Conservation (phyloP, 37 sponge, comb jelly and placozoan species). For the Haliclona indistincta region DNA sequence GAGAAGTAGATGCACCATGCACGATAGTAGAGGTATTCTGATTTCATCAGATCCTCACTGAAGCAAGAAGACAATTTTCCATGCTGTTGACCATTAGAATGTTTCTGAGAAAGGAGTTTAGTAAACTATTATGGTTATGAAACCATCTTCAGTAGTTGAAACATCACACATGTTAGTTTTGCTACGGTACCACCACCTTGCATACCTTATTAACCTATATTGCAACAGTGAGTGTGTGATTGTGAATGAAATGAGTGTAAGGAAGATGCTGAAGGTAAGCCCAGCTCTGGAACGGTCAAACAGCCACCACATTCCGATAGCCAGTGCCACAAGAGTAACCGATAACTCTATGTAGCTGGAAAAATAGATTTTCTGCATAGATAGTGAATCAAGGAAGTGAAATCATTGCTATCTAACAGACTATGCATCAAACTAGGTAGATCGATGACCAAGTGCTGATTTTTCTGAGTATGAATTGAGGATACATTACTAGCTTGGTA, state of each 20-base stretch:
- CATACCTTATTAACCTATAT: no score
- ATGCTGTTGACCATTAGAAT: no score
- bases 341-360: conserved; percentile 74
- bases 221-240: conserved; percentile 69
- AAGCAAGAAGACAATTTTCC: no score
- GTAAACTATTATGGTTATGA: no score
- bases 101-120: no score
- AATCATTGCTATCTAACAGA: neutral
- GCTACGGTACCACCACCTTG: no score
- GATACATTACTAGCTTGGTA: conserved; percentile 92
- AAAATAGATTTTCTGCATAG: conserved; percentile 80
- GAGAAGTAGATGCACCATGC: conserved; percentile 89
- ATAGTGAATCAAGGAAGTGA: neutral
- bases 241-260: conserved; percentile 56
- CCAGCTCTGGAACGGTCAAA: conserved; percentile 89
- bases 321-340: conserved; percentile 79
- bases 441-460: neutral
- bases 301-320: conserved; percentile 95
- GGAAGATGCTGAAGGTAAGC: conserved; percentile 65
- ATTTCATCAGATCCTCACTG: conserved; percentile 38
- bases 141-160: no score
- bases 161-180: no score
- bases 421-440: neutral
- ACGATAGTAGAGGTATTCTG: conserved; percentile 73
- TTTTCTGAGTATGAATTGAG: conserved; percentile 4